phyloP scores from a whole-genome alignment of 2,797 vertebrate species.

The Pangasius larnaudii region DNA sequence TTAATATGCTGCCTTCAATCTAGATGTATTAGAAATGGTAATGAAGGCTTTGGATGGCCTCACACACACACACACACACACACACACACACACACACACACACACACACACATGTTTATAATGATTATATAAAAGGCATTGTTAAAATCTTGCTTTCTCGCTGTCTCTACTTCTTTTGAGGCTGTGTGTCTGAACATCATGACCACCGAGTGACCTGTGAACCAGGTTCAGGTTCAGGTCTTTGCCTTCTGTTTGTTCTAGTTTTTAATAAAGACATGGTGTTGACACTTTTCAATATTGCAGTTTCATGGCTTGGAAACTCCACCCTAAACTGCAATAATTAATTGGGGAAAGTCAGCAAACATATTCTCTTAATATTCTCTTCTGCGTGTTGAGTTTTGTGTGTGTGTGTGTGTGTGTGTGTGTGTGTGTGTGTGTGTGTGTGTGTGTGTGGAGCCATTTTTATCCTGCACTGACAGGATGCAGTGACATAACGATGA shows the following conservation, averaged over 20 bases:
- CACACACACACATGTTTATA: neutral
- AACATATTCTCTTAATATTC: neutral
- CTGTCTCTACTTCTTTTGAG: neutral
- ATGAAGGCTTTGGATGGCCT: neutral
- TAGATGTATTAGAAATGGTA: neutral
- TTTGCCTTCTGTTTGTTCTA: neutral
- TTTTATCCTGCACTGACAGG: neutral
- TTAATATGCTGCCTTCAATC: neutral
- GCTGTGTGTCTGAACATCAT: neutral
- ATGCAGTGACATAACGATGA: neutral
- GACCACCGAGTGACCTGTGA: neutral
- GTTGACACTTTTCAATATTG: neutral
- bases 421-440: neutral
- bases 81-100: constrained; percentile 19
- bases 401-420: too few species aligned
- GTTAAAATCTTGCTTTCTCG: neutral
- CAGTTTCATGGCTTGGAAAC: neutral
- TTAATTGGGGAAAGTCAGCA: neutral
- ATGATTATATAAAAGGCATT: neutral
- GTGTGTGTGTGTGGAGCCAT: neutral
- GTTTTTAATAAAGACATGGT: neutral
- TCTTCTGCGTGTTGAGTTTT: neutral
- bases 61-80: neutral
- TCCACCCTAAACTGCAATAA: too few species aligned
- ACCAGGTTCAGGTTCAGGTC: neutral